Conservation (phyloP, 2,888 invertebrate species). For the Amphiduros pacificus region DNA sequence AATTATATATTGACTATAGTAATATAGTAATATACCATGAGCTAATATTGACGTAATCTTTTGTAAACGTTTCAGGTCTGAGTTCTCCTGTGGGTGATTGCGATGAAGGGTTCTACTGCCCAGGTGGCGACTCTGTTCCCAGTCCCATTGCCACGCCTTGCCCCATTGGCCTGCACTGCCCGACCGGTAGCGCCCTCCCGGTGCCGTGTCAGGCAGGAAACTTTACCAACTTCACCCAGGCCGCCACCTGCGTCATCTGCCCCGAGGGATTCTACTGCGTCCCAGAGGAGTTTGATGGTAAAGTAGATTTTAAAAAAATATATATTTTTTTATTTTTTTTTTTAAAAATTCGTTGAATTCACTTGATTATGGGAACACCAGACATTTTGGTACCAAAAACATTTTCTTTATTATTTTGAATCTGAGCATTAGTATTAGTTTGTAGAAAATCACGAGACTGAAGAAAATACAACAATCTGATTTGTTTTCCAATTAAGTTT, state of each 20-base stretch:
- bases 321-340: background rate
- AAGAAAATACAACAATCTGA: no score
- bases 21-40: no score
- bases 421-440: no score
- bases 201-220: conserved; percentile 50
- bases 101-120: conserved; percentile 55
- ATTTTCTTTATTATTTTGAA: no score
- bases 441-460: no score
- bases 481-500: background rate
- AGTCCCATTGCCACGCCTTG: conserved; percentile 49
- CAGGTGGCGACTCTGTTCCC: conserved; percentile 44
- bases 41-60: no score
- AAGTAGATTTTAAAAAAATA: background rate
- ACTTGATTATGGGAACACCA: no score
- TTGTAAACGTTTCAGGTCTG: conserved; percentile 43
- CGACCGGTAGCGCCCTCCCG: conserved; percentile 42
- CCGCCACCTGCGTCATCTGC: conserved; percentile 43
- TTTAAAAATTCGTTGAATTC: no score
- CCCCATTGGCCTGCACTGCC: conserved; percentile 54
- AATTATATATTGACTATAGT: no score
- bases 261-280: conserved; percentile 55
- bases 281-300: conserved; percentile 50
- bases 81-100: conserved; percentile 43
- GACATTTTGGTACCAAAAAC: no score
- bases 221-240: conserved; percentile 51